These are phyloP conservation scores for Orchesella cincta DNA, from an alignment of 1,140 invertebrate species.

Conservation along the genomic window DNA sequence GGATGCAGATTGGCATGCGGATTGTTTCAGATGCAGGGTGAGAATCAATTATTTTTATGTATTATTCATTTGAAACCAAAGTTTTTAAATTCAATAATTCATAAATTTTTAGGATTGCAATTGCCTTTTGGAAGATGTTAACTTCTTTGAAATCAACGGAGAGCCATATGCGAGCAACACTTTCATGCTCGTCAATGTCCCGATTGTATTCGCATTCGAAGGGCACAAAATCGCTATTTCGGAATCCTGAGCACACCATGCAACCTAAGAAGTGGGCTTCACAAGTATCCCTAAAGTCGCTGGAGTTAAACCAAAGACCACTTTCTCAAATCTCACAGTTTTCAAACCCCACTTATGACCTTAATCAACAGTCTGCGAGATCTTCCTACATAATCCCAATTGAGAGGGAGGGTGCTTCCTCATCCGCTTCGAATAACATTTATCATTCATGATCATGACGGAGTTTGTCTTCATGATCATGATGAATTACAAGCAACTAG, in stretches of 20 bases:
- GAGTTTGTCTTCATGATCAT: not conserved
- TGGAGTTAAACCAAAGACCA: not conserved
- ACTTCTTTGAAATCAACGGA: constrained; percentile 59
- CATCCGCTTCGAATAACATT: not conserved
- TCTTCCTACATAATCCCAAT: constrained; percentile 18
- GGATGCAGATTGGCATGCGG: constrained; percentile 68
- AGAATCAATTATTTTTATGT: no score
- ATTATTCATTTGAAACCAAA: no score
- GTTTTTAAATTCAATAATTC: no score
- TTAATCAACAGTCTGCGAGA: not conserved
- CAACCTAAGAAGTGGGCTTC: constrained; percentile 22
- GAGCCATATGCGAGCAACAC: constrained; percentile 54
- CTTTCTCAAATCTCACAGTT: constrained; percentile 15
- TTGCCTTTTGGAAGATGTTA: constrained; percentile 57
- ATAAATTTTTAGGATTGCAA: no score
- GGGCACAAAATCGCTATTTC: constrained; percentile 44
- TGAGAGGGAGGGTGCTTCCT: constrained; percentile 5
- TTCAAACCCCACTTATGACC: not conserved
- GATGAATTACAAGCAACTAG: not conserved
- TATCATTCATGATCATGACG: not conserved
- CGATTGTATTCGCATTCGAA: constrained; percentile 49
- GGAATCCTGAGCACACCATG: constrained; percentile 20
- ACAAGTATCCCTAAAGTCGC: constrained; percentile 29
- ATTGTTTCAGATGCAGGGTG: constrained; percentile 70
- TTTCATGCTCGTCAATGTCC: constrained; percentile 49